These are phyloP conservation scores for Ptyas mucosa DNA, from an alignment of 2,113 vertebrate genomes.

Conservation along the genomic window DNA sequence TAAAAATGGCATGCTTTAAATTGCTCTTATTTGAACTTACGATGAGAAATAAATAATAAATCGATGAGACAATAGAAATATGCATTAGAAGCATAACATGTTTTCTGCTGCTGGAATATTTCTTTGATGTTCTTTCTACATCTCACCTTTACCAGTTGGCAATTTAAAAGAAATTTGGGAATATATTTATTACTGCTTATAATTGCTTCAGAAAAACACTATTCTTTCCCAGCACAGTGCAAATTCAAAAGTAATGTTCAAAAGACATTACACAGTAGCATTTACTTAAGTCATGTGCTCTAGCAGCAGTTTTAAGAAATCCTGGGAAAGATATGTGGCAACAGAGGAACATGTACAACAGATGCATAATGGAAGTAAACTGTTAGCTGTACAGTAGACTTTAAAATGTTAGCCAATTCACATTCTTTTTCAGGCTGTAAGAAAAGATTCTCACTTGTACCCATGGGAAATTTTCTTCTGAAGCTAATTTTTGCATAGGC, in stretches of 20 bases:
- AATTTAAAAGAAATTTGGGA: neutral
- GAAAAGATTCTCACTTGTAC: neutral
- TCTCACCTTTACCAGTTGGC: neutral
- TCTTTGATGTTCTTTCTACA: neutral
- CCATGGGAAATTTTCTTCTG: neutral
- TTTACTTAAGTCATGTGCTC: neutral
- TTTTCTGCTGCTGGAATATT: neutral
- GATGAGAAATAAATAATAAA: constrained; percentile 3
- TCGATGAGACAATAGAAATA: constrained; percentile 19
- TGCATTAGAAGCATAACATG: neutral
- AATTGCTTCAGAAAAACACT: neutral
- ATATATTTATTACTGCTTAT: neutral
- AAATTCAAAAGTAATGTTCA: constrained; percentile 9
- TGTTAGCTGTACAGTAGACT: neutral
- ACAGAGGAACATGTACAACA: neutral
- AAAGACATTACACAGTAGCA: neutral
- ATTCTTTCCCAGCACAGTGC: neutral
- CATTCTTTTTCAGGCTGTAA: neutral
- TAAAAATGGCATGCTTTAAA: constrained; percentile 1
- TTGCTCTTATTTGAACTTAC: constrained; percentile 10
- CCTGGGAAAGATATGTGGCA: neutral
- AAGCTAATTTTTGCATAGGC: neutral
- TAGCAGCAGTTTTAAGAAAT: neutral
- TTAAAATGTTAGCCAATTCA: neutral
- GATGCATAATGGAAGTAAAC: neutral